Conservation (phyloP, 23 tunicate genomes). For the Halocynthia aurantium region DNA sequence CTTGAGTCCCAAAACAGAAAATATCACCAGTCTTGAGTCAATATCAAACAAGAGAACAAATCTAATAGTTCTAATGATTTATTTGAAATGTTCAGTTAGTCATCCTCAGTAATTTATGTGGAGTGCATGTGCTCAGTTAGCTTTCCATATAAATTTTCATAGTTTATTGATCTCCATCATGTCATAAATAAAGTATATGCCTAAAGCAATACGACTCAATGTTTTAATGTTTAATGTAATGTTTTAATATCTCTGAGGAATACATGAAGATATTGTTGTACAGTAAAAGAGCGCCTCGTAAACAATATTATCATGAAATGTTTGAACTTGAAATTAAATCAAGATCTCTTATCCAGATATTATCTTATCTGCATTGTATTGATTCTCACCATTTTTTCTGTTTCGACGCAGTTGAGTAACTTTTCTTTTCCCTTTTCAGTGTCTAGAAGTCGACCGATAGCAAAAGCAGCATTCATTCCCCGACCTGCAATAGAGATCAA, state of each 20-base stretch:
- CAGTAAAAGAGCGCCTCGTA: neutral
- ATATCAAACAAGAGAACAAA: neutral
- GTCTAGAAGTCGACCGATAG: slow-evolving; percentile 74
- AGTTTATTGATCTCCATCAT: no score
- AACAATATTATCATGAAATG: neutral
- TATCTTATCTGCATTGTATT: neutral
- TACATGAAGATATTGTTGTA: no score
- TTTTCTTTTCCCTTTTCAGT: slow-evolving; percentile 62
- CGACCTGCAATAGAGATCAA: slow-evolving; percentile 45
- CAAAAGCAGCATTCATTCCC: slow-evolving; percentile 90
- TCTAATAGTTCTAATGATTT: neutral
- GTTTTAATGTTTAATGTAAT: no score
- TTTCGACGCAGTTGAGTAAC: slow-evolving; percentile 38
- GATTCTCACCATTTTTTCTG: slow-evolving; percentile 66
- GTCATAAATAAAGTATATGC: no score
- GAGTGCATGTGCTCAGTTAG: no score
- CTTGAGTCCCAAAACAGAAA: no score
- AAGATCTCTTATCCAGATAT: neutral
- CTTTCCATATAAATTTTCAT: no score
- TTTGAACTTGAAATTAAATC: neutral
- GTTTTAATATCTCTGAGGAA: no score
- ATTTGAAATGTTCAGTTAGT: no score
- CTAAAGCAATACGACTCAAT: no score
- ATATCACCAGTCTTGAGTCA: neutral
- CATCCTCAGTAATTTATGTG: no score